These are phyloP conservation scores for Megathymus violae DNA, from an alignment of 1,140 invertebrate genomes.

Conservation along the genomic window DNA sequence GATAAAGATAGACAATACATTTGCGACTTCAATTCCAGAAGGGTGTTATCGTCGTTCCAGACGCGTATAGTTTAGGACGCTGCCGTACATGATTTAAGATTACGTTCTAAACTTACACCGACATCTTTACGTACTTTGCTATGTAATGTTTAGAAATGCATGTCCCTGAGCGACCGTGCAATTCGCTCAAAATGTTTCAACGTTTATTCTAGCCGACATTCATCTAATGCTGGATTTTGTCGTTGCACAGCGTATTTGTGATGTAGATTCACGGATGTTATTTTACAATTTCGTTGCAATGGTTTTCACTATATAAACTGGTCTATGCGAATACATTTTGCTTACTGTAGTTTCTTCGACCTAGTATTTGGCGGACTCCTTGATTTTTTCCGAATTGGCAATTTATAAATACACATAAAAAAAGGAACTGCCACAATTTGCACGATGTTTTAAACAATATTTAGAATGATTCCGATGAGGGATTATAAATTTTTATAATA, in stretches of 20 bases:
- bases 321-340: neutral
- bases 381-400: no score
- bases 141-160: constrained; percentile 26
- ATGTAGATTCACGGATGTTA: constrained; percentile 17
- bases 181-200: constrained; percentile 33
- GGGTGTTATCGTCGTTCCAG: constrained; percentile 11
- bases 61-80: constrained; percentile 1
- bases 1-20: constrained; percentile 42
- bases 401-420: no score
- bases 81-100: constrained; percentile 18
- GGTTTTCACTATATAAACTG: constrained; percentile 10
- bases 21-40: constrained; percentile 32
- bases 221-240: constrained; percentile 23
- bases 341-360: neutral
- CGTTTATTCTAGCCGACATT: constrained; percentile 26
- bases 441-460: no score
- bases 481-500: no score
- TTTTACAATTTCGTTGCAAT: constrained; percentile 11
- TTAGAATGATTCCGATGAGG: no score
- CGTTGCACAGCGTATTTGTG: constrained; percentile 4
- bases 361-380: no score
- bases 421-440: no score
- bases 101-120: constrained; percentile 17
- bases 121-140: constrained; percentile 12
- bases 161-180: constrained; percentile 31